A percentile compares a stretch with the other conserved stretches of the same genome.
Evolutionary conservation across 2,797 vertebrate species (phyloP).

Genomic region (Hydrolagus colliei): DNA sequence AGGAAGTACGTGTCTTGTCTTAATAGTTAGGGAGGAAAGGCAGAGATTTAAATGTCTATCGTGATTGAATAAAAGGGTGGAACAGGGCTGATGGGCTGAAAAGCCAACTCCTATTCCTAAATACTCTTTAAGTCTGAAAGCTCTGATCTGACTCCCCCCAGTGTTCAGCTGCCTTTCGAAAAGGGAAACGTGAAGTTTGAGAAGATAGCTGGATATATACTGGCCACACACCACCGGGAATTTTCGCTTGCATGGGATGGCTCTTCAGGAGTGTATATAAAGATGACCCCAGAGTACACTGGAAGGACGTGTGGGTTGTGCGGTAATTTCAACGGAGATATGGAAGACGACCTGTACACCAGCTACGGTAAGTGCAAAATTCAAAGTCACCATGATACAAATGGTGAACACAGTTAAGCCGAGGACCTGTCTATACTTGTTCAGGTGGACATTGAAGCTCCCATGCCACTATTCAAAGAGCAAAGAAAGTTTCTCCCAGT

Average conservation of each 20-base stretch:
- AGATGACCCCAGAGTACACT: slow-evolving; percentile 83
- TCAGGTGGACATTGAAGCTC: no score
- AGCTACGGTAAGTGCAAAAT: slow-evolving; percentile 69
- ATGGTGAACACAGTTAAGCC: no score
- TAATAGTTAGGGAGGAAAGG: no score
- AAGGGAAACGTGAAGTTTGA: slow-evolving; percentile 73
- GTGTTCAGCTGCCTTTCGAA: slow-evolving; percentile 68
- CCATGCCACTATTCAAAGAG: no score
- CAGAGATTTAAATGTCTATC: no score
- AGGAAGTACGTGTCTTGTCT: no score
- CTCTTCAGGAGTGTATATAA: slow-evolving; percentile 76
- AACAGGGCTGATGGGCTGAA: no score
- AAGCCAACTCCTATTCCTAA: no score
- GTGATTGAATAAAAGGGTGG: no score
- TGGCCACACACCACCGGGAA: slow-evolving; percentile 71
- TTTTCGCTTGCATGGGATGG: slow-evolving; percentile 92
- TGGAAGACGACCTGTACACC: slow-evolving; percentile 84
- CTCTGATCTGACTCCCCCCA: slow-evolving; percentile 39
- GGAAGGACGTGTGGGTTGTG: slow-evolving; percentile 81
- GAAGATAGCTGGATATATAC: slow-evolving; percentile 74
- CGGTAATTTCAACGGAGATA: slow-evolving; percentile 85
- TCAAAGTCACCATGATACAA: not conserved
- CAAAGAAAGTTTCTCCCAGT: no score
- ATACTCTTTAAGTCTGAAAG: no score
- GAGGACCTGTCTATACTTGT: no score